These are phyloP conservation scores for Brachionus calyciflorus DNA, from an alignment of 1,140 invertebrate species.

Conservation along the genomic window DNA sequence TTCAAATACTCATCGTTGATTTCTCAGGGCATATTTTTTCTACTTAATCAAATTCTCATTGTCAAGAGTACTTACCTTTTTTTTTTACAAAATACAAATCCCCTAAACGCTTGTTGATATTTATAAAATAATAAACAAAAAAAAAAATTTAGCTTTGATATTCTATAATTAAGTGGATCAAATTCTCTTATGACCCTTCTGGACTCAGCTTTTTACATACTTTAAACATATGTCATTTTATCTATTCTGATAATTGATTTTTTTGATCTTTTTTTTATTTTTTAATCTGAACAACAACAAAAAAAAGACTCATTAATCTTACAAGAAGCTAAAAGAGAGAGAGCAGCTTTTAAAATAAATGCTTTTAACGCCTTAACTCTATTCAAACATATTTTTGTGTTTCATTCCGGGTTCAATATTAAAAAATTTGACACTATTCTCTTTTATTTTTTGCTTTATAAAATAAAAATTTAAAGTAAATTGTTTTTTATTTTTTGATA, in stretches of 20 bases:
- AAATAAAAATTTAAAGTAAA: too few relatives aligned
- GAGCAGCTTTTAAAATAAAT: neutral
- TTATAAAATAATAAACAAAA: too few relatives aligned
- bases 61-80: slow-evolving; percentile 22
- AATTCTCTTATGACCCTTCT: slow-evolving; percentile 31
- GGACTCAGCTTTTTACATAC: slow-evolving; percentile 25
- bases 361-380: slow-evolving; percentile 12
- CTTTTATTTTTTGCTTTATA: too few relatives aligned
- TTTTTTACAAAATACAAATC: neutral
- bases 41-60: slow-evolving; percentile 36
- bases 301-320: slow-evolving; percentile 18
- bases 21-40: neutral
- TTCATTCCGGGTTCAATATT: too few relatives aligned
- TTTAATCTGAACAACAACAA: too few relatives aligned
- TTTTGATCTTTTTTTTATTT: neutral
- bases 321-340: neutral
- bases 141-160: slow-evolving; percentile 6
- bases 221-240: slow-evolving; percentile 33
- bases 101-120: neutral
- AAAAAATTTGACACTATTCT: too few relatives aligned
- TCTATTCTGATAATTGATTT: slow-evolving; percentile 35
- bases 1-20: slow-evolving; percentile 29
- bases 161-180: slow-evolving; percentile 37
- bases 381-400: too few relatives aligned
- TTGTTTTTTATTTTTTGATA: too few relatives aligned